Evolutionary conservation across 2,888 invertebrate genomes (phyloP).

Genomic region (Prenolepis imparis): DNA sequence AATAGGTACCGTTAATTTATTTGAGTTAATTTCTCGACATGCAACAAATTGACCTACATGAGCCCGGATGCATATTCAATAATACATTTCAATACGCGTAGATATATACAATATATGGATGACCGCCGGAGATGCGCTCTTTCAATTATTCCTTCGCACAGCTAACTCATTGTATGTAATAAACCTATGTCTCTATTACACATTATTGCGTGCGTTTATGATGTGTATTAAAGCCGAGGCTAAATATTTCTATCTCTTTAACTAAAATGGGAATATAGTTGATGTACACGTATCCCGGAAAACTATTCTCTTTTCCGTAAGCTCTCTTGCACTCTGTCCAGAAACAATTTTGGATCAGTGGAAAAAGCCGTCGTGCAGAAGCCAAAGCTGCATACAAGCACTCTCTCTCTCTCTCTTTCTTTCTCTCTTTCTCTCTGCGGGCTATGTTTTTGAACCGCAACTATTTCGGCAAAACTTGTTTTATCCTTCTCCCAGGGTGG

Average conservation of each 20-base stretch:
- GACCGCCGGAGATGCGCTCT: not conserved
- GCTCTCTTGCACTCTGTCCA: slow-evolving; percentile 3
- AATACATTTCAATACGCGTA: slow-evolving; percentile 7
- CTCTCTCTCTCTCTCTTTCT: not conserved
- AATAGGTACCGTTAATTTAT: slow-evolving; percentile 54
- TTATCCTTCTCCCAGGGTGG: not conserved
- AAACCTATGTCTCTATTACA: not conserved
- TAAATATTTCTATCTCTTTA: slow-evolving; percentile 37
- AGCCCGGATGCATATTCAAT: slow-evolving; percentile 46
- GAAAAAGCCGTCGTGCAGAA: slow-evolving; percentile 17
- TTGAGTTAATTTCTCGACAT: slow-evolving; percentile 54
- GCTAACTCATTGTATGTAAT: slow-evolving; percentile 11
- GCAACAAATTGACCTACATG: slow-evolving; percentile 52
- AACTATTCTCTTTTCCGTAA: not conserved
- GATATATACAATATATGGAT: not conserved
- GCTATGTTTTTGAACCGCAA: slow-evolving; percentile 32
- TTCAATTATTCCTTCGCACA: slow-evolving; percentile 29
- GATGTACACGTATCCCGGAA: slow-evolving; percentile 2
- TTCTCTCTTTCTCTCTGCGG: not conserved
- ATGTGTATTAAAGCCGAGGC: not conserved
- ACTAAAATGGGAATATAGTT: not conserved
- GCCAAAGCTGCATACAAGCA: slow-evolving; percentile 27
- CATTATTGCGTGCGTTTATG: not conserved
- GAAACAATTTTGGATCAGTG: slow-evolving; percentile 14
- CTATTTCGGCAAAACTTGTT: slow-evolving; percentile 45